Evolutionary conservation across 2,113 vertebrate genomes (phyloP).

Genomic region (Dolichallabes microphthalmus): DNA sequence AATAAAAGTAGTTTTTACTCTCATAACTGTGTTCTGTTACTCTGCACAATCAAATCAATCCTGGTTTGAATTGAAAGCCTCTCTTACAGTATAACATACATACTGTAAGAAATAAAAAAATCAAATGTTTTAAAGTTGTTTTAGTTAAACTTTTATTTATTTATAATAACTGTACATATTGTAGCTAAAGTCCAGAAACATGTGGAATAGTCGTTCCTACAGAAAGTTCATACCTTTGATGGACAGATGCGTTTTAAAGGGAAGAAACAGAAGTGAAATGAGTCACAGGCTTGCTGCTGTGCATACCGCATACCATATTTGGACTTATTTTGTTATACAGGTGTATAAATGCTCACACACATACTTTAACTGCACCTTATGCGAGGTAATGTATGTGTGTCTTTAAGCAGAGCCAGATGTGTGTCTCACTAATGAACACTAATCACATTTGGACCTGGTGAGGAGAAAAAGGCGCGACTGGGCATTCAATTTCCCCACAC

Average conservation of each 20-base stretch:
- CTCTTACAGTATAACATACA: too few species aligned
- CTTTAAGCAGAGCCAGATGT: slow-evolving; percentile 48
- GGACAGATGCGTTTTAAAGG: neutral
- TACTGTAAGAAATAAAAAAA: too few species aligned
- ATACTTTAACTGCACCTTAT: slow-evolving; percentile 29
- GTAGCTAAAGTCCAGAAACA: neutral
- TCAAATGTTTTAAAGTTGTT: neutral
- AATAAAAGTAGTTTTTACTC: too few species aligned
- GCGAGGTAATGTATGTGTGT: slow-evolving; percentile 15
- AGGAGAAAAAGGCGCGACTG: slow-evolving; percentile 55
- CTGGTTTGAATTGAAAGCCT: too few species aligned
- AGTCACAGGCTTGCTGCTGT: neutral
- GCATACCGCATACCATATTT: neutral
- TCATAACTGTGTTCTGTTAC: too few species aligned
- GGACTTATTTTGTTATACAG: neutral
- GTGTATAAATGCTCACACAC: slow-evolving; percentile 35
- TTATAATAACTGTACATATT: neutral
- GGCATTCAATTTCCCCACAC: slow-evolving; percentile 62
- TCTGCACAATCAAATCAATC: too few species aligned
- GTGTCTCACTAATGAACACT: slow-evolving; percentile 59
- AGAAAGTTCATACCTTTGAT: neutral
- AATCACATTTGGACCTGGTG: slow-evolving; percentile 69
- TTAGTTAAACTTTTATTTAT: neutral
- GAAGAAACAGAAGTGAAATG: slow-evolving; percentile 5
- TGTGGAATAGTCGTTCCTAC: neutral